Evolutionary conservation across 2,797 vertebrate genomes (phyloP), one percentile per base, ranked within the genome.

Genomic region (Rhabdophis nuchalis): DNA sequence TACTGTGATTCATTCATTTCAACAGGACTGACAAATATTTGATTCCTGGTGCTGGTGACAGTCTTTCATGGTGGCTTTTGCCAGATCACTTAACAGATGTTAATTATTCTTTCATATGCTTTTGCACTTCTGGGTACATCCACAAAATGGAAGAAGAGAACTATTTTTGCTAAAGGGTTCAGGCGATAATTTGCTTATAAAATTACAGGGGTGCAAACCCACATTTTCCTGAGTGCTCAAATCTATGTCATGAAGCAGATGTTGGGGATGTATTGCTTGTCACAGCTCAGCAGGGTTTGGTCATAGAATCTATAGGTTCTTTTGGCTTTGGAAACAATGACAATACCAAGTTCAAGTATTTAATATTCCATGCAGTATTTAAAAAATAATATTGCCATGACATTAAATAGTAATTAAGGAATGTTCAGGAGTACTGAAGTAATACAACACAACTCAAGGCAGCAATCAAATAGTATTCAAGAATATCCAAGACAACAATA

Each of bases 1-100:
- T 94, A 68, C 46, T 41, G 50, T 88, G 86, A 88, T 60, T 90
- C 92, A 91, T 88, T 90, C 68, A 54, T 93, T 90, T 90, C 92
- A 90, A 85, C 60, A 61, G 18, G 56, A 46, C 86, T 85, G 86
- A 85, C 86, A 90, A 87, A 77, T 77, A 53, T 54, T 93, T 92
- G 82, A 61, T 68, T 82, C 52, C 56, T n/a, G 41, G 54, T 57
- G 52, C 89, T n/a, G 86, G 29, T 82, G 54, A 54, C 27, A 82
- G 53, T 23, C 46, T 90, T 53, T 54, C 9, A 57, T 90, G 64
- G 64, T 88, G 46, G 25, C 41, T 93, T 86, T 82, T 68, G n/a
- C 64, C 85, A 82, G 85, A 53, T 90, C 54, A 29, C 25, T 82
- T 90, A 92, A 92, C 53, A 18, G 64, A 41, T 85, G 61, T 82